Base-by-base conservation (phyloP, 2,888 invertebrate genomes). In the Ceriagrion tenellum region DNA sequence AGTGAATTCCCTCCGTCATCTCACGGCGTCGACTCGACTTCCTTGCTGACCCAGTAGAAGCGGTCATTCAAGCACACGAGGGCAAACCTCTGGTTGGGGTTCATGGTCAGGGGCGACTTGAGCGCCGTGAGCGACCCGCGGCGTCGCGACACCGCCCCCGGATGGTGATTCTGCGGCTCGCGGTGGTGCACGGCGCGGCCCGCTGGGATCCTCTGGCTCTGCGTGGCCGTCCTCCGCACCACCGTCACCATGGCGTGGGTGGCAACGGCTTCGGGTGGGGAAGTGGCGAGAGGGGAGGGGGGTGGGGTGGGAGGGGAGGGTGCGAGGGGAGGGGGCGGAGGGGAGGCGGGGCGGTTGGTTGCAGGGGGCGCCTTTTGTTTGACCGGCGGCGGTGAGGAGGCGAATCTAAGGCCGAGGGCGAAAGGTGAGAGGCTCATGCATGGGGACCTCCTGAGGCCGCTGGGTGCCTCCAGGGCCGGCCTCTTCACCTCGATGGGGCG, bases 21-120 rank as follows among this genome's bases (percentile, higher is more conserved):
- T 35, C 81, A 35, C 16, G 81, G 35, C 26, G 81, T 13, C 81
- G 81, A n/a, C 26, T 69, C 69, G n/a, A 69, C 35, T 16, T 81
- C 81, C 81, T 81, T 81, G 81, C 81, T 81, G 81, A 81, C 81
- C 81, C 81, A 81, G 81, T 81, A 81, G 81, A 81, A 81, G 30
- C 81, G 81, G 13, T 81, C 81, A 35, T 81, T 81, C 30, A 81
- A 18, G 81, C 81, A 81, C 30, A 81, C 81, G 30, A 81, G 81
- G 3, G 81, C 35, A n/a, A 81, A 81, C 81, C 81, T 81, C 35
- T 81, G 81, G 35, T 81, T 81, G 30, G 81, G 81, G 81, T 81
- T 81, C 81, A 81, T 81, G 81, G 81, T 81, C 81, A 81, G 26
- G 81, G 81, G 81, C 35, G 81, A 81, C 81, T 81, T 81, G 81